These are phyloP conservation scores for Styela clava DNA, from an alignment of 23 tunicate species.

Conservation along the genomic window DNA sequence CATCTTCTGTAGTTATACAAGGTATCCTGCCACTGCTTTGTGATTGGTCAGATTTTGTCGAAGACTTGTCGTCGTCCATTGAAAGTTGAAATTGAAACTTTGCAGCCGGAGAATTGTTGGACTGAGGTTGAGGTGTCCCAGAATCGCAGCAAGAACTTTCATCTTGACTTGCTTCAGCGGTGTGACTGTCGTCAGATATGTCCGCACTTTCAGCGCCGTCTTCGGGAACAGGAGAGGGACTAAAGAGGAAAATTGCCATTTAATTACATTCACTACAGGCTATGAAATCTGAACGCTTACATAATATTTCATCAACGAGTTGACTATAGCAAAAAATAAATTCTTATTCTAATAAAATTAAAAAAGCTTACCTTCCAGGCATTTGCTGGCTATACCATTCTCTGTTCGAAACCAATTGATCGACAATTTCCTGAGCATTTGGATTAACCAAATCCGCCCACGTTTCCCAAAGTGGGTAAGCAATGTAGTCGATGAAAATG, in stretches of 20 bases:
- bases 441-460: slow-evolving; percentile 93
- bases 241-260: slow-evolving; percentile 12
- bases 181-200: background rate
- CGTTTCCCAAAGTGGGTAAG: slow-evolving; percentile 75
- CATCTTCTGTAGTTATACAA: background rate
- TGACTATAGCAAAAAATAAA: no score
- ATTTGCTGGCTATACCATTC: slow-evolving; percentile 76
- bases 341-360: no score
- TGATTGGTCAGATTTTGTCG: background rate
- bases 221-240: slow-evolving; percentile 63
- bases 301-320: no score
- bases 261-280: no score
- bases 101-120: slow-evolving; percentile 3
- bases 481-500: slow-evolving; percentile 87
- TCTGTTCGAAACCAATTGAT: slow-evolving; percentile 46
- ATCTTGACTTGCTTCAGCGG: slow-evolving; percentile 25
- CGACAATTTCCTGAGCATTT: slow-evolving; percentile 70
- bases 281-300: no score
- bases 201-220: slow-evolving; percentile 26
- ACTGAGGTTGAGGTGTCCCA: slow-evolving; percentile 12
- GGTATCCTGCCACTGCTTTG: background rate
- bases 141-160: slow-evolving; percentile 5
- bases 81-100: slow-evolving; percentile 46
- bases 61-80: slow-evolving; percentile 31
- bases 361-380: slow-evolving; percentile 51